Evolutionary conservation across 2,888 invertebrate species (phyloP).

Genomic region (Sipunculus nudus): DNA sequence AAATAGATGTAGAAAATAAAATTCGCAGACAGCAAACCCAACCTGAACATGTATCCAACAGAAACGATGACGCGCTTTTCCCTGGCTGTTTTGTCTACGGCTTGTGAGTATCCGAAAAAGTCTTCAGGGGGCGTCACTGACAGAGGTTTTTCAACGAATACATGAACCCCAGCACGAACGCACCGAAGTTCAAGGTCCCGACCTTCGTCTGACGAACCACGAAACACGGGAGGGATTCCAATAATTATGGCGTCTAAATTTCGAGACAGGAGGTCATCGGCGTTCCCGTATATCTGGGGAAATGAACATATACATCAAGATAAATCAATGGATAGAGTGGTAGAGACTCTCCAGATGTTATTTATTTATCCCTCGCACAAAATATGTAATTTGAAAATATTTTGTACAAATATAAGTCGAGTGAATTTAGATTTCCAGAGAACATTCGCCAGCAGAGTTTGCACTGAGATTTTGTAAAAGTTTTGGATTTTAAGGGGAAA

Average conservation of each 20-base stretch:
- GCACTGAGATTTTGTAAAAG: no score
- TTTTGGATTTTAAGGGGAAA: no score
- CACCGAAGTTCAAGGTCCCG: slow-evolving; percentile 19
- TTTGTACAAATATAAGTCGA: no score
- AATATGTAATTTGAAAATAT: no score
- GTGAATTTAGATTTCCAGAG: no score
- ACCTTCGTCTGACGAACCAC: slow-evolving; percentile 8
- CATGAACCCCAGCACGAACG: slow-evolving; percentile 11
- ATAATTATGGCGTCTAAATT: slow-evolving; percentile 14
- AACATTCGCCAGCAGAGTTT: no score
- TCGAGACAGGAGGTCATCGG: slow-evolving; percentile 6
- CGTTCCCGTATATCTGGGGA: slow-evolving; percentile 4
- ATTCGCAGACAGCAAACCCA: no score
- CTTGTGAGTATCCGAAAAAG: slow-evolving; percentile 10
- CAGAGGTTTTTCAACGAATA: slow-evolving; percentile 27
- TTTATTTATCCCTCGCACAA: no score
- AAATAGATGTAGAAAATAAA: no score
- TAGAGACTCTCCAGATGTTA: no score
- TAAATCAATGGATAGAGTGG: no score
- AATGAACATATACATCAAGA: no score
- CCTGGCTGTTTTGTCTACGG: slow-evolving; percentile 1
- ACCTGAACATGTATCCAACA: slow-evolving; percentile 35
- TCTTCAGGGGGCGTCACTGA: slow-evolving; percentile 7
- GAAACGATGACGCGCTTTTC: slow-evolving; percentile 2
- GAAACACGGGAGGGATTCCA: slow-evolving; percentile 13